These are phyloP conservation scores for Apotomis capreana DNA, from an alignment of 2,888 invertebrate species.

Conservation along the genomic window DNA sequence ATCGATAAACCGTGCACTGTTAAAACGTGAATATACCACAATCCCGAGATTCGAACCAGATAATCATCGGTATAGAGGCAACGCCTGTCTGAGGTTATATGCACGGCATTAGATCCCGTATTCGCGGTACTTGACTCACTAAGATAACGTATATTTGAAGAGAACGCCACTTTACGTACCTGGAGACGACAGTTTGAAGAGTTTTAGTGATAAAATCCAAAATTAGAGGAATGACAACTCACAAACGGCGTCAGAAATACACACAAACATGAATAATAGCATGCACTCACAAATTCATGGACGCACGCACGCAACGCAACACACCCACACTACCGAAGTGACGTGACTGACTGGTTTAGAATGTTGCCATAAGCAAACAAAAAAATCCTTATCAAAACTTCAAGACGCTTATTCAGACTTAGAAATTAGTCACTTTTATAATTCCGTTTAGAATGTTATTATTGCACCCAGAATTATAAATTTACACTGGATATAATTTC, in stretches of 20 bases:
- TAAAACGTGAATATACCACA: slow-evolving; percentile 51
- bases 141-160: slow-evolving; percentile 41
- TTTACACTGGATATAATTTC: too few species aligned
- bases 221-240: slow-evolving; percentile 72
- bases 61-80: slow-evolving; percentile 61
- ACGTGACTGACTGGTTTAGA: slow-evolving; percentile 64
- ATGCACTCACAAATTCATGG: slow-evolving; percentile 63
- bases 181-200: slow-evolving; percentile 74
- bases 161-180: slow-evolving; percentile 67
- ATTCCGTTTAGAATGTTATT: too few species aligned
- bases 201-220: slow-evolving; percentile 82
- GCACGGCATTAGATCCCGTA: slow-evolving; percentile 30
- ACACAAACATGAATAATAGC: slow-evolving; percentile 74
- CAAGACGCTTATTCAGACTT: too few species aligned
- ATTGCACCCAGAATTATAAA: too few species aligned
- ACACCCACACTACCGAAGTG: slow-evolving; percentile 67
- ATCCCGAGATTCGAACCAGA: slow-evolving; percentile 41
- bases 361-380: slow-evolving; percentile 53
- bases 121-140: slow-evolving; percentile 41
- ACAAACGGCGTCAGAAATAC: slow-evolving; percentile 79
- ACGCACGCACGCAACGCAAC: slow-evolving; percentile 62
- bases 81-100: slow-evolving; percentile 69
- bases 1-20: slow-evolving; percentile 52
- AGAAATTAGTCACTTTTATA: too few species aligned
- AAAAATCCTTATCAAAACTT: too few species aligned